Evolutionary conservation across 2,888 invertebrate species (phyloP).

Genomic region (Ichneumoninae sp.): DNA sequence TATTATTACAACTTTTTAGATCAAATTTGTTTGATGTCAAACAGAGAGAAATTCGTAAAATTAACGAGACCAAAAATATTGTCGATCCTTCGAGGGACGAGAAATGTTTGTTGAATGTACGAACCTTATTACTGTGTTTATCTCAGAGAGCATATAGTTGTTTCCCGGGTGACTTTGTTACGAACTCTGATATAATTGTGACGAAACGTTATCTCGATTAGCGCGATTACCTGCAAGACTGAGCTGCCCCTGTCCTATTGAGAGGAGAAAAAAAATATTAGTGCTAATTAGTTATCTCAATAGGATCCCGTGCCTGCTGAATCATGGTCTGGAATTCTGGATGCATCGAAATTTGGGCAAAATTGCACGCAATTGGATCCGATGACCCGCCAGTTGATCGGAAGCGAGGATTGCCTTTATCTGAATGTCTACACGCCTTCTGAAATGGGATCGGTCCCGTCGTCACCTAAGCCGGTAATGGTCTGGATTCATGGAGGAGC

Average conservation of each 20-base stretch:
- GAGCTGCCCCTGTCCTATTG: too few relatives aligned
- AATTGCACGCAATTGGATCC: slow-evolving; percentile 69
- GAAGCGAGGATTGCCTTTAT: slow-evolving; percentile 79
- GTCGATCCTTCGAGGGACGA: too few relatives aligned
- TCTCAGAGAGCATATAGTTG: too few relatives aligned
- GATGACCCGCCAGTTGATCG: slow-evolving; percentile 32
- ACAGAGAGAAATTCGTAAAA: too few relatives aligned
- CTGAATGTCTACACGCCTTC: slow-evolving; percentile 75
- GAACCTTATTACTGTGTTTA: too few relatives aligned
- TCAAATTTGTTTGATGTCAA: too few relatives aligned
- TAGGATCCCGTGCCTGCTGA: slow-evolving; percentile 77
- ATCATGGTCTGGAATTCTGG: slow-evolving; percentile 74
- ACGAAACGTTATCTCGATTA: not conserved
- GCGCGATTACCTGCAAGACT: not conserved
- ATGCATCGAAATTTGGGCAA: slow-evolving; percentile 73
- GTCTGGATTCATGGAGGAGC: slow-evolving; percentile 80
- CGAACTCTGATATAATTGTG: not conserved
- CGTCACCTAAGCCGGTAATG: slow-evolving; percentile 73
- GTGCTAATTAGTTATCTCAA: not conserved
- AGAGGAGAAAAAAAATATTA: too few relatives aligned
- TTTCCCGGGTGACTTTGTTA: too few relatives aligned
- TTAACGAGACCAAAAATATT: too few relatives aligned
- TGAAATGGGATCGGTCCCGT: not conserved
- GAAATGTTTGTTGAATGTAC: too few relatives aligned
- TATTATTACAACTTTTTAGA: too few relatives aligned